Conservation (phyloP, 2,113 vertebrate species). For the Donacobius atricapilla region DNA sequence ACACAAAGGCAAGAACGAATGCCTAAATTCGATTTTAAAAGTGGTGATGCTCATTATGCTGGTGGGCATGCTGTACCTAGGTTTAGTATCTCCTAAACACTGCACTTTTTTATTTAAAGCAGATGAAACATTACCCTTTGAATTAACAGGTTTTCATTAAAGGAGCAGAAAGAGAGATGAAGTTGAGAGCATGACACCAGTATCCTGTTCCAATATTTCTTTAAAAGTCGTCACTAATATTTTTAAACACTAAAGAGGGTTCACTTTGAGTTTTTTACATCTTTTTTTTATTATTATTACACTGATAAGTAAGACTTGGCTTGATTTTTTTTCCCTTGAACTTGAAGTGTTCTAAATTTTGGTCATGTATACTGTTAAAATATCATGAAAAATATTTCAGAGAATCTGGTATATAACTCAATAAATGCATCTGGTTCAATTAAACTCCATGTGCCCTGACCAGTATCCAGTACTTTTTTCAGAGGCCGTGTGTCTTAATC, state of each 20-base stretch:
- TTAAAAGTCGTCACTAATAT: background rate
- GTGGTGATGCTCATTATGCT: background rate
- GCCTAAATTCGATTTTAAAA: background rate
- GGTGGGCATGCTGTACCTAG: background rate
- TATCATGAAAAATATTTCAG: background rate
- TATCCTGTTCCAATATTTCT: background rate
- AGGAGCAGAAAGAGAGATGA: background rate
- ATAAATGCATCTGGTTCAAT: background rate
- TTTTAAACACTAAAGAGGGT: background rate
- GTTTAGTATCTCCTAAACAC: background rate
- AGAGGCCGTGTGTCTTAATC: constrained; percentile 27
- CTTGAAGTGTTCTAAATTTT: background rate
- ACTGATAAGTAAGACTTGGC: background rate
- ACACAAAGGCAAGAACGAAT: background rate
- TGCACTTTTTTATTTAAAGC: background rate
- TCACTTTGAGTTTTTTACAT: background rate
- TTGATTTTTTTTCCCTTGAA: background rate
- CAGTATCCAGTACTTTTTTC: constrained; percentile 1
- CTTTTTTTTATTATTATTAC: background rate
- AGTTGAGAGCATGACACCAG: background rate
- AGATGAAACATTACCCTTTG: background rate
- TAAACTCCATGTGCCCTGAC: constrained; percentile 23
- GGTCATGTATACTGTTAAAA: background rate
- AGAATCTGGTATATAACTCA: background rate
- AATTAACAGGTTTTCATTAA: background rate